phyloP scores from a whole-genome alignment of 1,140 invertebrate genomes.

The roundworm (Caenorhabditis elegans) region DNA sequence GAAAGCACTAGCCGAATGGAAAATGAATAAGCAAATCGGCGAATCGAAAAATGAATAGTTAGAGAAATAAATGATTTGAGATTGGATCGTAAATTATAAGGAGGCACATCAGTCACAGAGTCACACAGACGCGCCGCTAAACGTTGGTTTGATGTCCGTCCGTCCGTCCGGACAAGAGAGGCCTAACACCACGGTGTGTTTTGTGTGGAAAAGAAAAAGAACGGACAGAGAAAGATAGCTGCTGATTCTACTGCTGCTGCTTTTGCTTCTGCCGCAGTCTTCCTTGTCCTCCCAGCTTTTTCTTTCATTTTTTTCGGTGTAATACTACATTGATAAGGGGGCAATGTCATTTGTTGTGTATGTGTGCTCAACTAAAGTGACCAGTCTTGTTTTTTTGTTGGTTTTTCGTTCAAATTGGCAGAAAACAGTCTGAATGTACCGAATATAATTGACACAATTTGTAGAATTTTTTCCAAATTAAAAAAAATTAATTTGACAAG shows the following conservation, averaged over 20 bases:
- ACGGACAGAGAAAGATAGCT: conserved; percentile 20
- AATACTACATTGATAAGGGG: conserved; percentile 14
- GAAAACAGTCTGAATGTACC: too few relatives aligned
- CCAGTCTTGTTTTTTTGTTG: too few relatives aligned
- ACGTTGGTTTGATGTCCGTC: neutral
- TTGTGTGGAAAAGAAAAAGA: neutral
- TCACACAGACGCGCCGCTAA: too few relatives aligned
- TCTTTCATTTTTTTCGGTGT: neutral
- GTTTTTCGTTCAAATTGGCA: too few relatives aligned
- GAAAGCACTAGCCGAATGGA: too few relatives aligned
- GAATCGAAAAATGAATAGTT: neutral
- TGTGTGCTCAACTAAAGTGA: neutral
- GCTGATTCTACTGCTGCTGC: too few relatives aligned
- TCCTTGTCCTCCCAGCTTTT: neutral
- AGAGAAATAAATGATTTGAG: conserved; percentile 5
- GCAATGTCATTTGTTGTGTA: neutral
- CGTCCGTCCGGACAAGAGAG: neutral
- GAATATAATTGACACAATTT: too few relatives aligned
- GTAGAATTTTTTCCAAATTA: too few relatives aligned
- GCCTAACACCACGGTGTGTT: neutral
- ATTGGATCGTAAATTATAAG: conserved; percentile 11
- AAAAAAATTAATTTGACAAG: too few relatives aligned
- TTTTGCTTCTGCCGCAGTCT: too few relatives aligned
- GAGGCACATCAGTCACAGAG: neutral
- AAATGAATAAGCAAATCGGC: neutral